Percentiles rank a stretch among this genome's conserved stretches.
phyloP scores from a whole-genome alignment of 2,888 invertebrate genomes.

The Scaptomyza cyrtandrae region DNA sequence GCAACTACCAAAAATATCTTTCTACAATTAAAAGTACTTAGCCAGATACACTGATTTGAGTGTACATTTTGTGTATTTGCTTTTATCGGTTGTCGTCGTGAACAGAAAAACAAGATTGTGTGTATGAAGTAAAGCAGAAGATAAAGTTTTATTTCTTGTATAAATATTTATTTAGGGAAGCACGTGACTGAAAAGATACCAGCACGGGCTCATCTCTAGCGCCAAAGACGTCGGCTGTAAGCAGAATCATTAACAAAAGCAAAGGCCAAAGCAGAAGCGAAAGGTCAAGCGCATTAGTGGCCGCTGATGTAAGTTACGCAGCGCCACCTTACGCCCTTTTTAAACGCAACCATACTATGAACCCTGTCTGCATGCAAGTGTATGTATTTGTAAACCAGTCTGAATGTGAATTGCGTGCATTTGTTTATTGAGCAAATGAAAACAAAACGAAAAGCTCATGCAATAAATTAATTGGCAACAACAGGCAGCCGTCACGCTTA shows the following conservation, averaged over 20 bases:
- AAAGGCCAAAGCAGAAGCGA: slow-evolving; percentile 5
- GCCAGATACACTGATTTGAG: neutral
- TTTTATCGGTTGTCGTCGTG: neutral
- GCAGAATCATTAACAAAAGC: slow-evolving; percentile 20
- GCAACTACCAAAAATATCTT: neutral
- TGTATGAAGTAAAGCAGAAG: neutral
- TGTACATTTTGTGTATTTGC: too few species aligned
- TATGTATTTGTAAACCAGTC: neutral
- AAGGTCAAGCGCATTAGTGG: slow-evolving; percentile 58
- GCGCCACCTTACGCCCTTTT: slow-evolving; percentile 45
- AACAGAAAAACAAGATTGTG: slow-evolving; percentile 7
- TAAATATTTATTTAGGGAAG: slow-evolving; percentile 4
- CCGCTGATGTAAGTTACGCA: slow-evolving; percentile 36
- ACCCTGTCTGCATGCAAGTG: neutral
- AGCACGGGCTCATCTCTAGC: slow-evolving; percentile 26
- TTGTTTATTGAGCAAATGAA: slow-evolving; percentile 40
- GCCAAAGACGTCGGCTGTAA: neutral
- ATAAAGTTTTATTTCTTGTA: neutral
- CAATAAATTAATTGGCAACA: slow-evolving; percentile 60
- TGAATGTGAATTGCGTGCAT: slow-evolving; percentile 16
- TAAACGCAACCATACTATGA: slow-evolving; percentile 24
- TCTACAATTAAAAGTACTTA: neutral
- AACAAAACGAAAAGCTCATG: slow-evolving; percentile 46
- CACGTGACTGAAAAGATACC: slow-evolving; percentile 6
- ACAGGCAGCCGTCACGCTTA: slow-evolving; percentile 39